phyloP scores from a whole-genome alignment of 2,888 invertebrate species.

The Byasa hedistus region DNA sequence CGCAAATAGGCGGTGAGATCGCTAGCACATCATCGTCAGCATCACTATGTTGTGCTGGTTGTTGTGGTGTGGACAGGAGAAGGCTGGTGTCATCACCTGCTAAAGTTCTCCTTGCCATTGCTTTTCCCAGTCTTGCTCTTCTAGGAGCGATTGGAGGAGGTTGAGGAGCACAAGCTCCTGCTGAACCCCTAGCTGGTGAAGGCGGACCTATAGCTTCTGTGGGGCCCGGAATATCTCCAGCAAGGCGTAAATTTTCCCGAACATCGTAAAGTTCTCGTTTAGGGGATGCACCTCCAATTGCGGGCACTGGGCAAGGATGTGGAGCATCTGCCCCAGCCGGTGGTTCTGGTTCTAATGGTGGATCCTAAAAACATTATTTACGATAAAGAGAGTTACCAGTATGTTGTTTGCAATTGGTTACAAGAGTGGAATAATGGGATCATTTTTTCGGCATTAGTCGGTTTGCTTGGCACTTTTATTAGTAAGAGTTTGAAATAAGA shows the following conservation, averaged over 20 bases:
- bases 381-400: not conserved
- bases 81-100: slow-evolving; percentile 77
- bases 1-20: slow-evolving; percentile 68
- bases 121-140: slow-evolving; percentile 78
- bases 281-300: slow-evolving; percentile 71
- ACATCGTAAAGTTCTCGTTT: slow-evolving; percentile 68
- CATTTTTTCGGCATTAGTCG: no score
- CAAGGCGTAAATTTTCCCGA: slow-evolving; percentile 62
- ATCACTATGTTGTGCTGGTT: slow-evolving; percentile 66
- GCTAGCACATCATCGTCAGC: slow-evolving; percentile 76
- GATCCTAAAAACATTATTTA: slow-evolving; percentile 52
- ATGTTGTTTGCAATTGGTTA: no score
- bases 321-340: slow-evolving; percentile 67
- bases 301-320: slow-evolving; percentile 63
- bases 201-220: slow-evolving; percentile 80
- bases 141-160: slow-evolving; percentile 72
- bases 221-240: slow-evolving; percentile 58
- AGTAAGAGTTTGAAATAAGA: no score
- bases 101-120: slow-evolving; percentile 83
- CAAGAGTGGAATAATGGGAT: no score
- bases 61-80: slow-evolving; percentile 57
- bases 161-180: slow-evolving; percentile 82
- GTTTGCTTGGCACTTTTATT: no score
- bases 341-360: slow-evolving; percentile 64
- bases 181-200: slow-evolving; percentile 84